phyloP scores from a whole-genome alignment of 2,797 vertebrate genomes.

The Gymnopithys bicolor region DNA sequence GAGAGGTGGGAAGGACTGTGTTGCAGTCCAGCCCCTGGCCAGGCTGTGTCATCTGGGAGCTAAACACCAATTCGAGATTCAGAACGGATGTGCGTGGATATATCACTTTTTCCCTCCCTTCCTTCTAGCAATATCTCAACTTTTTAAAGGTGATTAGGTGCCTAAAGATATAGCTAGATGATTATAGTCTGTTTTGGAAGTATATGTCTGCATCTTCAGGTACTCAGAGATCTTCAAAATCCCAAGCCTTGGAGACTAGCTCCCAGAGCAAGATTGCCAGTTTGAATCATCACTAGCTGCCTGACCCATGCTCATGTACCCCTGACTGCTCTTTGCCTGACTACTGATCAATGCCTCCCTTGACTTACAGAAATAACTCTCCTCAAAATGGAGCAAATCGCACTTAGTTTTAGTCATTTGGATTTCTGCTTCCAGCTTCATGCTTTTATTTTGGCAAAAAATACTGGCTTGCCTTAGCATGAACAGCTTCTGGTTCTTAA shows the following conservation, averaged over 20 bases:
- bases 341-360: not conserved
- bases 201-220: not conserved
- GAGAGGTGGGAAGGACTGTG: not conserved
- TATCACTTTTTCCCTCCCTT: not conserved
- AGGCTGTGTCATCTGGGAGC: not conserved
- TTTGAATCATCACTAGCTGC: not conserved
- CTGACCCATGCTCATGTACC: not conserved
- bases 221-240: not conserved
- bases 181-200: not conserved
- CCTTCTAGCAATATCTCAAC: not conserved
- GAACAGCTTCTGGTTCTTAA: conserved; percentile 19
- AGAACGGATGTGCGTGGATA: not conserved
- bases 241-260: not conserved
- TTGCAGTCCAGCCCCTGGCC: not conserved
- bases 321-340: not conserved
- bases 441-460: conserved; percentile 35
- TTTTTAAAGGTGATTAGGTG: not conserved
- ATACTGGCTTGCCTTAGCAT: fast-evolving
- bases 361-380: not conserved
- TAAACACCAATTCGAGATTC: not conserved
- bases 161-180: not conserved
- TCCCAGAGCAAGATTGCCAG: not conserved
- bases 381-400: not conserved
- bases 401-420: conserved; percentile 5
- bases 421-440: not conserved